Evolutionary conservation across 2,888 invertebrate genomes (phyloP), one percentile per base, ranked within the genome.

Genomic region (Tachina lurida): DNA sequence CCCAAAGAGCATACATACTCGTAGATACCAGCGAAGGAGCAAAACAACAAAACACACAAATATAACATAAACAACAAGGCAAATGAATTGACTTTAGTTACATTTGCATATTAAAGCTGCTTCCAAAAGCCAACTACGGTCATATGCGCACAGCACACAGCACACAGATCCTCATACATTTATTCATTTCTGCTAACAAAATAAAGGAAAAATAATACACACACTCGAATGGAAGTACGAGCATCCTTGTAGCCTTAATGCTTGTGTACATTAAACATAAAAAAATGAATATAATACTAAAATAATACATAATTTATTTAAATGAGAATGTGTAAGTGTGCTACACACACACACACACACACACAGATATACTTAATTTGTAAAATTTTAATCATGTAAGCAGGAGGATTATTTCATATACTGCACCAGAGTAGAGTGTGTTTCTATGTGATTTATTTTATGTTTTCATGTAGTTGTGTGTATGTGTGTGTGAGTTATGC

Each of bases 71-170:
- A 54, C 39, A 70, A 62, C 65, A 71, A 82, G 49, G 39, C 81
- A 85, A 75, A 70, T 82, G 78, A 75, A 82, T 78, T 85, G 82
- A 82, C 82, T 82, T 79, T 71, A 82, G 82, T 82, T 82, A 75
- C 78, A 85, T 85, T 82, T 85, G 49, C 85, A 82, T 82, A 81
- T 81, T 84, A 73, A 81, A 84, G 73, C 73, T 81, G 5, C 22
- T 75, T 47, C 56, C 56, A 81, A 77, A 31, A 78, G 62, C 62
- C 49, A 81, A 81, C 74, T 22, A 54, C 81, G 68, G 68, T 45
- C 58, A 54, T 68, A 68, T 39, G 67, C 13, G 45, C 17, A 43
- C 45, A n/a, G 39, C 31, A n/a, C 10, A 17, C 47, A n/a, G 13
- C 9, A 47, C 17, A 47, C 39, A 31, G 12, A 19, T 52, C 22